Evolutionary conservation across 2,888 invertebrate species (phyloP).

Genomic region (Nemurella pictetii): DNA sequence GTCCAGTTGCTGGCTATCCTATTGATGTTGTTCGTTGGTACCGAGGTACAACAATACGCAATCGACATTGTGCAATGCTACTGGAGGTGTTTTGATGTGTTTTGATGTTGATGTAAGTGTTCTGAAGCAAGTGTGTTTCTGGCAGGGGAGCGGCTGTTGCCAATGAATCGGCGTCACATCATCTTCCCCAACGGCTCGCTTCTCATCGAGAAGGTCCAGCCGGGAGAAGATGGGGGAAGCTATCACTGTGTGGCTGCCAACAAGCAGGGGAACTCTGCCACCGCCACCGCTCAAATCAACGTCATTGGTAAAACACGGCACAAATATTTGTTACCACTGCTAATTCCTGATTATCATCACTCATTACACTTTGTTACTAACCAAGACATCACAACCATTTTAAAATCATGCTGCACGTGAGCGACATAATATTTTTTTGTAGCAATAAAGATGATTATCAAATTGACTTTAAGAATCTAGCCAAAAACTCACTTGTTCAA

Average conservation of each 20-base stretch:
- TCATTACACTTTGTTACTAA: no score
- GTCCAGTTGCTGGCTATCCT: slow-evolving; percentile 47
- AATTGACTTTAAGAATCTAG: no score
- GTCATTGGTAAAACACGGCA: slow-evolving; percentile 46
- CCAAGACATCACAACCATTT: no score
- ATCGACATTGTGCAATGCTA: no score
- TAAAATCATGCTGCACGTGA: no score
- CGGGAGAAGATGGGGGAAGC: slow-evolving; percentile 51
- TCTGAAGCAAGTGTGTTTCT: slow-evolving; percentile 8
- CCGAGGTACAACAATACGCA: no score
- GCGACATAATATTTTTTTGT: no score
- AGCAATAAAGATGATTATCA: no score
- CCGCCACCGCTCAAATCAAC: slow-evolving; percentile 43
- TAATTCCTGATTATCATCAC: no score
- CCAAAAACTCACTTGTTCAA: no score
- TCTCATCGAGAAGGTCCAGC: slow-evolving; percentile 51
- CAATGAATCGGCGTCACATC: slow-evolving; percentile 53
- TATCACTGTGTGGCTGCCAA: slow-evolving; percentile 53
- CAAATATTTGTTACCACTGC: no score
- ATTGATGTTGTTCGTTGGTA: slow-evolving; percentile 46
- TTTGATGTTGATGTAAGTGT: background rate
- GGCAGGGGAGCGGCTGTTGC: slow-evolving; percentile 51
- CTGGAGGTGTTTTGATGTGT: background rate
- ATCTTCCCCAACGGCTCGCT: slow-evolving; percentile 51
- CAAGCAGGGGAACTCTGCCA: slow-evolving; percentile 47